These are phyloP conservation scores for Kryptopterus vitreolus DNA, from an alignment of 2,797 vertebrate species.

Conservation along the genomic window DNA sequence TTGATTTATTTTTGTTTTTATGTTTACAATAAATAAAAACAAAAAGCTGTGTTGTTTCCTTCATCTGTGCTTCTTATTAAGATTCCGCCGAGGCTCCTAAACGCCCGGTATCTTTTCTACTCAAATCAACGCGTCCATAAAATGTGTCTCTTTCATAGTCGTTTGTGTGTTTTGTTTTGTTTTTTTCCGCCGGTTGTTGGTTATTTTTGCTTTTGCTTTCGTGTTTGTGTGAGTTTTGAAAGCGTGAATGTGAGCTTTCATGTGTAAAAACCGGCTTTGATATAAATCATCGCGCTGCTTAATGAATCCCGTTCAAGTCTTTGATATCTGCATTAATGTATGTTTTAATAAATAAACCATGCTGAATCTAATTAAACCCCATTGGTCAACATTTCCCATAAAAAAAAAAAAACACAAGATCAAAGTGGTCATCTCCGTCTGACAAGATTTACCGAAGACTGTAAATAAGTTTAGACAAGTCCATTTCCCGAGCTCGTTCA, in stretches of 20 bases:
- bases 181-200: neutral
- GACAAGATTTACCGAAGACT: neutral
- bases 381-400: constrained; percentile 18
- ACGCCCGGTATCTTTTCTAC: neutral
- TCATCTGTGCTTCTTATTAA: neutral
- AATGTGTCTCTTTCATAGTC: neutral
- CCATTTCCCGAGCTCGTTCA: neutral
- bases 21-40: neutral
- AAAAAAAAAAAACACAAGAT: constrained; percentile 18
- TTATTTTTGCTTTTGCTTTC: neutral
- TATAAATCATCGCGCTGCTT: constrained; percentile 5
- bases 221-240: neutral
- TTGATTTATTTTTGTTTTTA: neutral
- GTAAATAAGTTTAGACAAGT: neutral
- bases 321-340: constrained; percentile 10
- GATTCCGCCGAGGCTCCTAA: neutral
- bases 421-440: constrained; percentile 1
- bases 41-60: neutral
- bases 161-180: neutral
- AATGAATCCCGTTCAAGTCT: constrained; percentile 6
- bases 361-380: constrained; percentile 18
- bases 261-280: constrained; percentile 19
- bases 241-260: constrained; percentile 14
- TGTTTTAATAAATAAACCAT: constrained; percentile 18
- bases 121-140: neutral